These are phyloP conservation scores for Melanotaenia parkinsoni DNA, from an alignment of 2,797 vertebrate species.

Conservation along the genomic window DNA sequence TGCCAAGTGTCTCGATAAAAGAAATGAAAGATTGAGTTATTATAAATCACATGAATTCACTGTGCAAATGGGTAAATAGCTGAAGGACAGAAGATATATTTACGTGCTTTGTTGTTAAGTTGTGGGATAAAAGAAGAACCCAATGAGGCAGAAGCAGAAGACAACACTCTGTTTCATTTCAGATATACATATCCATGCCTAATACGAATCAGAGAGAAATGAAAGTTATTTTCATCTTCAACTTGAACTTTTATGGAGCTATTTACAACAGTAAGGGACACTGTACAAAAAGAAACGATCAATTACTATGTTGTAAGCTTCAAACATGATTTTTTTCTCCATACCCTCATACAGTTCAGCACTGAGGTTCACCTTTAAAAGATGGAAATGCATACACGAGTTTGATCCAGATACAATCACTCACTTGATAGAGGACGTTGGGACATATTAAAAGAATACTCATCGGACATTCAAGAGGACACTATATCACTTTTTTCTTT, in stretches of 20 bases:
- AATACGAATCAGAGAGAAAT: slow-evolving; percentile 54
- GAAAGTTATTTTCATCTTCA: slow-evolving; percentile 65
- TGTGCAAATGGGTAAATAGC: slow-evolving; percentile 51
- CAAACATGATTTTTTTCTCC: slow-evolving; percentile 55
- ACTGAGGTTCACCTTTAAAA: slow-evolving; percentile 70
- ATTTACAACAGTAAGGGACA: slow-evolving; percentile 72
- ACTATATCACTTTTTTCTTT: slow-evolving; percentile 75
- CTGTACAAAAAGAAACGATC: slow-evolving; percentile 72
- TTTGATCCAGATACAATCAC: slow-evolving; percentile 79
- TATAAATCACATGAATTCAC: slow-evolving; percentile 31
- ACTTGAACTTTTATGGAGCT: slow-evolving; percentile 65
- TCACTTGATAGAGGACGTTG: slow-evolving; percentile 75
- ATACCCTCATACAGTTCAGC: slow-evolving; percentile 57
- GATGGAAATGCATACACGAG: slow-evolving; percentile 76
- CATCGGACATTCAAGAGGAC: slow-evolving; percentile 80
- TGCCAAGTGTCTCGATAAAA: slow-evolving; percentile 30
- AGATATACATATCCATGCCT: slow-evolving; percentile 79
- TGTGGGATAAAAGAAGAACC: slow-evolving; percentile 54
- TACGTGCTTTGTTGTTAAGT: slow-evolving; percentile 59
- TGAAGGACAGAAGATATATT: slow-evolving; percentile 47
- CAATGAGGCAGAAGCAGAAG: slow-evolving; percentile 72
- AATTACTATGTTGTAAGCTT: slow-evolving; percentile 70
- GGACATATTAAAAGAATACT: slow-evolving; percentile 79
- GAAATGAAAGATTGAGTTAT: slow-evolving; percentile 2
- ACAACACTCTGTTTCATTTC: slow-evolving; percentile 71